Evolutionary conservation across 2,113 vertebrate species (phyloP).

Genomic region (Lepidothrix coronata): DNA sequence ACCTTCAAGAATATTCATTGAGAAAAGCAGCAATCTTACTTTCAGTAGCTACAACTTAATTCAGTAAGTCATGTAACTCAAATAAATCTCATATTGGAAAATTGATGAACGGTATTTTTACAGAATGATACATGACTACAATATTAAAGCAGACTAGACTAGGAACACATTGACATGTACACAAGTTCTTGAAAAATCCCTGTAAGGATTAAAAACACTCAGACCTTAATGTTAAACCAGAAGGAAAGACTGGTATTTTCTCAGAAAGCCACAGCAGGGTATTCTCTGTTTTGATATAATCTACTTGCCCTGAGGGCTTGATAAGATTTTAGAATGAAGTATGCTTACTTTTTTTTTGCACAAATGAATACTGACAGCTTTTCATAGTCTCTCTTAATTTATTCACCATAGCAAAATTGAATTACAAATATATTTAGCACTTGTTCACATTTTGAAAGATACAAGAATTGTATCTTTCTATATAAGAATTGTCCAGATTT

Average conservation of each 20-base stretch:
- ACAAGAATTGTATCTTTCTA: neutral
- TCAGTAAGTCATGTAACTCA: neutral
- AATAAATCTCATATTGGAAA: neutral
- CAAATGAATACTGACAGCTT: slow-evolving; percentile 55
- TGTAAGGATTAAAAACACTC: slow-evolving; percentile 36
- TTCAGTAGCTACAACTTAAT: neutral
- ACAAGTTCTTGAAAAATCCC: slow-evolving; percentile 54
- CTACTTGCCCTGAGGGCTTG: slow-evolving; percentile 43
- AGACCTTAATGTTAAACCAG: slow-evolving; percentile 45
- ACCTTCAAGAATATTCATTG: neutral
- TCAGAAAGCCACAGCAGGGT: slow-evolving; percentile 63
- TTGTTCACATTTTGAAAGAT: slow-evolving; percentile 19
- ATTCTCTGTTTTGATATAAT: slow-evolving; percentile 51
- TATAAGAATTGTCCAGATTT: neutral
- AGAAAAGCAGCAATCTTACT: neutral
- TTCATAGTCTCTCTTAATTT: slow-evolving; percentile 61
- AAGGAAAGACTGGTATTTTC: slow-evolving; percentile 61
- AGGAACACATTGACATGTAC: slow-evolving; percentile 23
- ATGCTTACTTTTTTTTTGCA: slow-evolving; percentile 66
- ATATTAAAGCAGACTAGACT: neutral
- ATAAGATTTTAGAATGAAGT: slow-evolving; percentile 62
- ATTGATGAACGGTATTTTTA: neutral
- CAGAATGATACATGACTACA: neutral
- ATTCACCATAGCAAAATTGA: slow-evolving; percentile 56
- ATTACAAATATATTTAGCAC: slow-evolving; percentile 21